Conservation (phyloP, 2,888 invertebrate genomes). For the Pachliopta kotzebuea region DNA sequence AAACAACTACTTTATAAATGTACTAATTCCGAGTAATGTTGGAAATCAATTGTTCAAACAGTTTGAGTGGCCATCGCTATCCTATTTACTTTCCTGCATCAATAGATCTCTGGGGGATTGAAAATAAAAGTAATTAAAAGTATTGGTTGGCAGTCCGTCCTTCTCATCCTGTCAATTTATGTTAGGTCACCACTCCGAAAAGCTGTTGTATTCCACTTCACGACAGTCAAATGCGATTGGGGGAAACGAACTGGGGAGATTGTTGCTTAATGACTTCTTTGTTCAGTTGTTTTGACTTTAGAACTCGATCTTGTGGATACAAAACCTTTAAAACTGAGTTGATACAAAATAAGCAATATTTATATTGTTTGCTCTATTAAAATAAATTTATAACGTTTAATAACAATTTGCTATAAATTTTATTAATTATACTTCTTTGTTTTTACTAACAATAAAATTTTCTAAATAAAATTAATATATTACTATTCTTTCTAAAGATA, state of each 20-base stretch:
- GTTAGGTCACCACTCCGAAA: conserved; percentile 60
- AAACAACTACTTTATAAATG: conserved; percentile 34
- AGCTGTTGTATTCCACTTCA: conserved; percentile 63
- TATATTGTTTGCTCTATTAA: too few species aligned
- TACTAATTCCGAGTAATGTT: conserved; percentile 8
- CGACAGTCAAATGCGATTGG: conserved; percentile 62
- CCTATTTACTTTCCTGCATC: conserved; percentile 32
- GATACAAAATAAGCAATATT: neutral
- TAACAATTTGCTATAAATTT: too few species aligned
- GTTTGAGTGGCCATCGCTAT: conserved; percentile 7
- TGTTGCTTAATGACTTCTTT: conserved; percentile 56
- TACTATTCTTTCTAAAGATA: too few species aligned
- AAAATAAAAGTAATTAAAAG: conserved; percentile 59
- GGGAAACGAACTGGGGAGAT: conserved; percentile 53
- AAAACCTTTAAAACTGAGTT: neutral
- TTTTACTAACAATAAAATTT: too few species aligned
- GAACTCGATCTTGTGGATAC: neutral
- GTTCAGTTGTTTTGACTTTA: conserved; percentile 38
- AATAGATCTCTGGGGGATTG: conserved; percentile 44
- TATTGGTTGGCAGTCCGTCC: conserved; percentile 53
- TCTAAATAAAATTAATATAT: too few species aligned
- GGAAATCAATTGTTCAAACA: conserved; percentile 11
- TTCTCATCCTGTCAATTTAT: conserved; percentile 54
- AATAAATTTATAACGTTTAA: too few species aligned
- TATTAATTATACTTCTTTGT: too few species aligned